These are phyloP conservation scores for Leucophora obtusa DNA, from an alignment of 2,888 invertebrate species.

Conservation along the genomic window DNA sequence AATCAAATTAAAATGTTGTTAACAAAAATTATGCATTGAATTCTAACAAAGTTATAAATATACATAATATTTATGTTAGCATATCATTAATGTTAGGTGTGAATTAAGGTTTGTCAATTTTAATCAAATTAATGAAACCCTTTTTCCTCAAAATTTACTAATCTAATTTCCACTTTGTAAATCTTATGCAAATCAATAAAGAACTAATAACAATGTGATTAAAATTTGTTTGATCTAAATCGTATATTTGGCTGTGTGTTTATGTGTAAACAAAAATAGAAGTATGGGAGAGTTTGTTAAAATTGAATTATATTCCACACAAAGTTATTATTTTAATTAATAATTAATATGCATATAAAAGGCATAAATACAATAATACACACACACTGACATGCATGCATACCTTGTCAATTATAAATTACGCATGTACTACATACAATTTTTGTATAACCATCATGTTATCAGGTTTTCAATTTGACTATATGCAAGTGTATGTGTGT, in stretches of 20 bases:
- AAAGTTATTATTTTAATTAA: conserved; percentile 61
- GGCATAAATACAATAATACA: conserved; percentile 20
- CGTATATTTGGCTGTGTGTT: background rate
- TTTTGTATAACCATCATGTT: conserved; percentile 7
- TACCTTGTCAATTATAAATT: conserved; percentile 43
- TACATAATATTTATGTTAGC: background rate
- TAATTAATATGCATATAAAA: conserved; percentile 57
- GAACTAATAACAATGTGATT: background rate
- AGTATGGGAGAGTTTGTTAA: conserved; percentile 29
- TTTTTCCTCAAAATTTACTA: background rate
- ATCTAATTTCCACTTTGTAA: conserved; percentile 32
- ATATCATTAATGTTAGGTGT: conserved; percentile 19
- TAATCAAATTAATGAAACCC: conserved; percentile 25
- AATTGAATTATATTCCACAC: conserved; percentile 58
- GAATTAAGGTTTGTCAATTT: conserved; percentile 41
- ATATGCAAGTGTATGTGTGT: conserved; percentile 13
- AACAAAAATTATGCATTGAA: background rate
- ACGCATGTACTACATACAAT: conserved; percentile 19
- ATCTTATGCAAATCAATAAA: conserved; percentile 13
- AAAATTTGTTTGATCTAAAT: conserved; percentile 1
- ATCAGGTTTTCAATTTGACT: conserved; percentile 22
- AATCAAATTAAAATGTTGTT: background rate
- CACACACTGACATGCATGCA: background rate
- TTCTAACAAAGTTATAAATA: conserved; percentile 9
- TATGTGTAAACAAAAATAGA: background rate